These are phyloP conservation scores for Dasyprocta punctata DNA, from an alignment of 2,113 vertebrate genomes.

Conservation along the genomic window DNA sequence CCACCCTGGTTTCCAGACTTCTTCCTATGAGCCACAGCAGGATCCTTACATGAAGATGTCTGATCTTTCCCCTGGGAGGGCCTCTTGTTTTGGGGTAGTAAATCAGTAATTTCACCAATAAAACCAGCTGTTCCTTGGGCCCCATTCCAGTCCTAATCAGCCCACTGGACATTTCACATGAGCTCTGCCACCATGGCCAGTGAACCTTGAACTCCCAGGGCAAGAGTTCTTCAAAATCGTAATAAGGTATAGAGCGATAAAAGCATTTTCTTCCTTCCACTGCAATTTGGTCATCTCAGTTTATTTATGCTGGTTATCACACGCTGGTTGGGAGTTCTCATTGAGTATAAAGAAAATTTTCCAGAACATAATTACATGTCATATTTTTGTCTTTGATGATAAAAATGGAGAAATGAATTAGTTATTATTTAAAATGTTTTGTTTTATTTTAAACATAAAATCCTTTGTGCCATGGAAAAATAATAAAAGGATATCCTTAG, in stretches of 20 bases:
- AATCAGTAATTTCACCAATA: background rate
- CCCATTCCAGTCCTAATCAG: background rate
- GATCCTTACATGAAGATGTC: background rate
- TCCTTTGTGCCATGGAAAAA: background rate
- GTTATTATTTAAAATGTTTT: background rate
- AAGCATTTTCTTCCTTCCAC: background rate
- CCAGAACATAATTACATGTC: background rate
- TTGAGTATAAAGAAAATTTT: background rate
- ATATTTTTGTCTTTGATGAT: background rate
- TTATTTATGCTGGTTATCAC: background rate
- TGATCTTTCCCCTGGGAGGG: background rate
- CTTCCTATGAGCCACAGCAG: background rate
- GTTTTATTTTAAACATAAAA: constrained; percentile 32
- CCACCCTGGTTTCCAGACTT: background rate
- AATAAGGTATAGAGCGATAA: background rate
- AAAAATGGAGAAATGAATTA: background rate
- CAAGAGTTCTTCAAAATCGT: background rate
- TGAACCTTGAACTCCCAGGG: background rate
- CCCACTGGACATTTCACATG: background rate
- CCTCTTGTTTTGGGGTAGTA: background rate
- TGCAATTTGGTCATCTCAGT: background rate
- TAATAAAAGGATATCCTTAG: background rate
- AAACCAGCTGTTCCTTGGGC: background rate
- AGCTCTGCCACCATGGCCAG: background rate
- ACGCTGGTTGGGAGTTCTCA: background rate